Conservation (phyloP, 2,113 vertebrate genomes). For the Laticauda laticaudata region DNA sequence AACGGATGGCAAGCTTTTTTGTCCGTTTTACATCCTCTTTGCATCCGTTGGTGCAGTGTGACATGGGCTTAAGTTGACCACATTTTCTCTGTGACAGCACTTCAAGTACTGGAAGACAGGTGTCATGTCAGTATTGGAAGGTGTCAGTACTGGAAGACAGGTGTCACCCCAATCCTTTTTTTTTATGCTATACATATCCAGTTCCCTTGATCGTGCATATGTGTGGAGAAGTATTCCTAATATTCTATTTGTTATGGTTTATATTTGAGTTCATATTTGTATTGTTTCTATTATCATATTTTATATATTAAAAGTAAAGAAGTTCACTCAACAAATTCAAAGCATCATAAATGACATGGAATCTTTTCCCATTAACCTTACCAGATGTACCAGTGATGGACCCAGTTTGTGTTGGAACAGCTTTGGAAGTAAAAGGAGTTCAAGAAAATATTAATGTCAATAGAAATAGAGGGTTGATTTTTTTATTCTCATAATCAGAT, state of each 20-base stretch:
- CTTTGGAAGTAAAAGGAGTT: slow-evolving; percentile 50
- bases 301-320: neutral
- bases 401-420: slow-evolving; percentile 69
- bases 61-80: too few species aligned
- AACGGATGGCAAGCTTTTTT: too few species aligned
- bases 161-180: neutral
- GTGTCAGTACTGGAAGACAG: neutral
- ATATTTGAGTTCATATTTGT: neutral
- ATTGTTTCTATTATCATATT: neutral
- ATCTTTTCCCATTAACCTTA: slow-evolving; percentile 51
- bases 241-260: neutral
- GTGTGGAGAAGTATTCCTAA: neutral
- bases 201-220: neutral
- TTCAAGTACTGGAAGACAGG: neutral
- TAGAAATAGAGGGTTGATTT: slow-evolving; percentile 1
- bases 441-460: slow-evolving; percentile 31
- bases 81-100: neutral
- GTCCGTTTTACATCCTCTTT: too few species aligned
- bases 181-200: neutral
- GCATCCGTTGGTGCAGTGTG: too few species aligned
- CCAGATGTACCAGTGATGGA: slow-evolving; percentile 79
- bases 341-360: neutral
- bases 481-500: neutral
- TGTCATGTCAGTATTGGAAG: too few species aligned
- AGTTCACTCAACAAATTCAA: neutral